A percentile compares a stretch with the other conserved stretches of the same genome.
Conservation (phyloP, 1,140 invertebrate genomes). For the Penaeus indicus region DNA sequence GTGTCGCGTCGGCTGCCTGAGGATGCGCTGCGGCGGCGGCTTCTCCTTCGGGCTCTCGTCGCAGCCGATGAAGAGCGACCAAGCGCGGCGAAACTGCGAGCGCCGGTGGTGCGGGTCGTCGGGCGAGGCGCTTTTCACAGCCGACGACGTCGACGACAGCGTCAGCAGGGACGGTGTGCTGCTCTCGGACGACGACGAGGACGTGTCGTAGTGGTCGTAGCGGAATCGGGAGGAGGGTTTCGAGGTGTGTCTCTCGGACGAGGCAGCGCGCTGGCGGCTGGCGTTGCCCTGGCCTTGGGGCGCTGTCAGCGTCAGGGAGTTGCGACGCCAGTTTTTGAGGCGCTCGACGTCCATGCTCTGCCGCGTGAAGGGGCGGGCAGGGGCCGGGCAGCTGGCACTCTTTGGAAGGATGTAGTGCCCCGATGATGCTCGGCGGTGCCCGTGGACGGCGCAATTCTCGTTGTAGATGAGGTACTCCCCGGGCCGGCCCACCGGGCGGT, state of each 20-base stretch:
- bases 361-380: neutral
- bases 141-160: neutral
- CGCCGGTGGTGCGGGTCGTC: slow-evolving; percentile 18
- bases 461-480: slow-evolving; percentile 27
- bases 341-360: slow-evolving; percentile 45
- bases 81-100: slow-evolving; percentile 47
- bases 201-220: neutral
- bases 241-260: neutral
- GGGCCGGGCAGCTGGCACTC: slow-evolving; percentile 40
- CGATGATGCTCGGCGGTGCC: slow-evolving; percentile 1
- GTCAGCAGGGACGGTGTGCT: slow-evolving; percentile 2
- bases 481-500: neutral
- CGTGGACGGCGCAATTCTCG: slow-evolving; percentile 49
- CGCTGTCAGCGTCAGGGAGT: slow-evolving; percentile 31
- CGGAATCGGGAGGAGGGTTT: neutral
- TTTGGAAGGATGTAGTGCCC: slow-evolving; percentile 9
- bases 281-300: neutral
- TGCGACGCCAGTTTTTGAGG: slow-evolving; percentile 57
- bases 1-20: slow-evolving; percentile 51
- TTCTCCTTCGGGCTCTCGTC: slow-evolving; percentile 41
- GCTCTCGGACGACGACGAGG: neutral
- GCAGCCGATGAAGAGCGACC: slow-evolving; percentile 48
- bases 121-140: neutral
- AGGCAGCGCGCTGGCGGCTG: neutral
- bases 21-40: slow-evolving; percentile 44